Evolutionary conservation across 2,113 vertebrate genomes (phyloP), one percentile per base, ranked within the genome.

Genomic region (Rhinoptilus africanus): DNA sequence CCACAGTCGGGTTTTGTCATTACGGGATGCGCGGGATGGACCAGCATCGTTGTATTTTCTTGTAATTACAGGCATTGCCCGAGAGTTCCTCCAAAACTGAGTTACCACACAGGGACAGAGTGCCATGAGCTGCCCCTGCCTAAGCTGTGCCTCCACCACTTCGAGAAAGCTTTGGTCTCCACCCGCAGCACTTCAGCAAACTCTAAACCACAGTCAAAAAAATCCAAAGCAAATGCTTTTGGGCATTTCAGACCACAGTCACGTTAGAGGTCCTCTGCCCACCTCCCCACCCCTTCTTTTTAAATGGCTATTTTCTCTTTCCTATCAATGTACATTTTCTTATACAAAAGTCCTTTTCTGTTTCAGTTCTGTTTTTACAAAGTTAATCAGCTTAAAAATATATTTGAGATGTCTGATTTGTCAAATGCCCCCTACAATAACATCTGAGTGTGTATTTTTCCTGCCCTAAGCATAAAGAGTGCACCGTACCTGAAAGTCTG

Each of bases 111-210:
- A 11, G 0, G 1, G 26, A 6, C 19, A 92, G 12, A 37, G 23
- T 8, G 14, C 45, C 69, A 67, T 39, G 48, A 72, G 45, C 48
- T 75, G 51, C 41, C 14, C 10, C 35, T 45, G 8, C n/a, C 50
- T 34, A 14, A 1, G 0, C n/a, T 2, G 2, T 30, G 6, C 27
- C 20, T 79, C 18, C 35, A 64, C 20, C 24, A 56, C 3, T 0
- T 1, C 32, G 23, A 26, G 14, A 47, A 60, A 57, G 15, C 21
- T 32, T 48, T 60, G 22, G 6, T 67, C 35, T 75, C 28, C 28
- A n/a, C 14, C 8, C 20, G 21, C 2, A 4, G 48, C 47, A 10
- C 24, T 63, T 71, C 43, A 71, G 28, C 35, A 91, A 43, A 27
- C 7, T 23, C 35, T 62, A 60, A 74, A 71, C 59, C 39, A 32